phyloP scores from a whole-genome alignment of 1,140 invertebrate genomes.

The Drosophila kohkoa region DNA sequence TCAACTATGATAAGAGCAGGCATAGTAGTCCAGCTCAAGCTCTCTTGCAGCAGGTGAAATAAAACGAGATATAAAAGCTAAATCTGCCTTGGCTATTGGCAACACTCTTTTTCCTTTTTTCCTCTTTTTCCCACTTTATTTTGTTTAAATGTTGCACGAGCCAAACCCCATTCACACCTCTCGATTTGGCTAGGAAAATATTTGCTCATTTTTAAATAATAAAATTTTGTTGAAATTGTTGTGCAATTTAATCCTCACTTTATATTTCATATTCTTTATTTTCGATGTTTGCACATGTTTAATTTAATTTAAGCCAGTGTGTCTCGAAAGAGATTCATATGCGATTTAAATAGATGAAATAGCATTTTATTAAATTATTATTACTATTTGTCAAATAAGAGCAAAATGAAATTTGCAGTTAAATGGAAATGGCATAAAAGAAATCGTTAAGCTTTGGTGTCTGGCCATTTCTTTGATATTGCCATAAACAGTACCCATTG shows the following conservation, averaged over 20 bases:
- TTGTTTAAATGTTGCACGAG: not conserved
- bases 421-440: conserved; percentile 71
- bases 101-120: not conserved
- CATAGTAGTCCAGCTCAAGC: conserved; percentile 18
- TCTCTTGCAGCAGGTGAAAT: conserved; percentile 16
- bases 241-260: too few relatives aligned
- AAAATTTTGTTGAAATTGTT: not conserved
- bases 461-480: conserved; percentile 47
- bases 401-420: conserved; percentile 42
- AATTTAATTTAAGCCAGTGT: not conserved
- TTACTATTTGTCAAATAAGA: conserved; percentile 63
- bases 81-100: conserved; percentile 34
- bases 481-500: not conserved
- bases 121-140: too few relatives aligned
- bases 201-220: not conserved
- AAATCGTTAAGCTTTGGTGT: conserved; percentile 71
- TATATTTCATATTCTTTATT: not conserved
- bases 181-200: not conserved
- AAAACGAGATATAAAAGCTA: conserved; percentile 27
- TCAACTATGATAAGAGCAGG: conserved; percentile 57
- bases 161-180: not conserved
- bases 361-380: conserved; percentile 40
- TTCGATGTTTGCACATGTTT: not conserved
- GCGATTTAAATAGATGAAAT: not conserved
- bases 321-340: not conserved